These are phyloP conservation scores for Drosophila lacteicornis DNA, from an alignment of 1,140 invertebrate species.

Conservation along the genomic window DNA sequence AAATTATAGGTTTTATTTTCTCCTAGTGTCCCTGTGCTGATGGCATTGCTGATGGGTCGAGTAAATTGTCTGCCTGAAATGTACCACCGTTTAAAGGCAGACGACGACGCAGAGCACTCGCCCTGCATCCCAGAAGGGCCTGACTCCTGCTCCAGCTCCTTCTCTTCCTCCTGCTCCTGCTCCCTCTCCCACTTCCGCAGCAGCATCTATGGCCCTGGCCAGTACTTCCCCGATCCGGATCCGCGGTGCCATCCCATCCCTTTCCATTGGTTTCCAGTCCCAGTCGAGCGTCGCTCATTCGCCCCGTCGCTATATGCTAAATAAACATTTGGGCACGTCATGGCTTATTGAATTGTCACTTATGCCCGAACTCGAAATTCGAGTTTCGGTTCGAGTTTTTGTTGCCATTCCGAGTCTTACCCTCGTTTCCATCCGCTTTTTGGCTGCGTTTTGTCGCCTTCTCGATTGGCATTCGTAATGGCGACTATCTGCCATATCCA, in stretches of 20 bases:
- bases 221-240: constrained; percentile 13
- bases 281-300: constrained; percentile 76
- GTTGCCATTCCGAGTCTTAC: constrained; percentile 54
- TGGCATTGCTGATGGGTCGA: constrained; percentile 51
- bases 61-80: constrained; percentile 78
- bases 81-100: constrained; percentile 79
- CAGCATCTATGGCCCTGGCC: constrained; percentile 8
- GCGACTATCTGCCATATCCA: constrained; percentile 65
- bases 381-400: constrained; percentile 62
- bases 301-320: constrained; percentile 82
- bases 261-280: constrained; percentile 7
- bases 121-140: constrained; percentile 6
- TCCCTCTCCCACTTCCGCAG: constrained; percentile 53
- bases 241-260: background rate
- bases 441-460: constrained; percentile 53
- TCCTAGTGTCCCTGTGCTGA: constrained; percentile 8
- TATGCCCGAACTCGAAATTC: constrained; percentile 75
- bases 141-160: constrained; percentile 4
- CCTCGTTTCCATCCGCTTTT: constrained; percentile 2
- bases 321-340: constrained; percentile 83
- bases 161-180: constrained; percentile 31
- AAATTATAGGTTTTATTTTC: background rate
- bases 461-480: constrained; percentile 74
- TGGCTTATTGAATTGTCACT: constrained; percentile 84
- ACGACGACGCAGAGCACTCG: constrained; percentile 47